Evolutionary conservation across 2,888 invertebrate species (phyloP), one percentile per base, ranked within the genome.

Genomic region (Drosophila lutescens): DNA sequence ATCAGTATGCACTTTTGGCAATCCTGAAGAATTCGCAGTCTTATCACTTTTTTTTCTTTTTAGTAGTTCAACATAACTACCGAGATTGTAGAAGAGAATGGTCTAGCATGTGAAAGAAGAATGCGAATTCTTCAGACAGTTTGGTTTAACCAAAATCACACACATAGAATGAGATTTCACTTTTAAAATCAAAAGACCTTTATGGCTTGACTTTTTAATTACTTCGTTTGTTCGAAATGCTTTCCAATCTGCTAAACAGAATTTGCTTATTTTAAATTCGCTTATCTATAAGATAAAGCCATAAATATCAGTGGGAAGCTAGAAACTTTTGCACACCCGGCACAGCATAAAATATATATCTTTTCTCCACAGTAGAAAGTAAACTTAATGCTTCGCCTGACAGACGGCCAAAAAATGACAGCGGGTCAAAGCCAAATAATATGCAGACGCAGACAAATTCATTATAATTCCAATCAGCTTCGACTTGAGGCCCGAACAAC

Each of bases 301-400:
- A 71, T 53, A 67, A 79, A 80, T 62, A 78, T 57, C 54, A 50
- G 53, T 53, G 51, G 55, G 70, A 68, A 56, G 71, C 69, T 80
- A 76, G 86, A 86, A 86, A 81, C 68, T 81, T 74, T 79, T 58
- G 50, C 4, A 49, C 17, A 53, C 70, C 67, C 79, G 54, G 62
- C 43, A 69, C 79, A 56, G 62, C 43, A 69, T 34, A 43, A 54
- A 54, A 54, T 73, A 59, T 71, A 77, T 81, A 54, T 36, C 69
- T 77, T 83, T 81, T 83, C 78, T 63, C 74, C 51, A 40, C 51
- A 44, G 56, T 70, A 79, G 80, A 80, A 80, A 80, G 80, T 85
- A 80, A 80, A 79, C 63, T 85, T 66, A 71, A 76, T 70, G 65
- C 79, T 56, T 57, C 68, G 76, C 59, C 72, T 78, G 68, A 69